A percentile compares a stretch with the other conserved stretches of the same genome.
phyloP scores from a whole-genome alignment of 2,888 invertebrate genomes.

The Parnassius orleans region DNA sequence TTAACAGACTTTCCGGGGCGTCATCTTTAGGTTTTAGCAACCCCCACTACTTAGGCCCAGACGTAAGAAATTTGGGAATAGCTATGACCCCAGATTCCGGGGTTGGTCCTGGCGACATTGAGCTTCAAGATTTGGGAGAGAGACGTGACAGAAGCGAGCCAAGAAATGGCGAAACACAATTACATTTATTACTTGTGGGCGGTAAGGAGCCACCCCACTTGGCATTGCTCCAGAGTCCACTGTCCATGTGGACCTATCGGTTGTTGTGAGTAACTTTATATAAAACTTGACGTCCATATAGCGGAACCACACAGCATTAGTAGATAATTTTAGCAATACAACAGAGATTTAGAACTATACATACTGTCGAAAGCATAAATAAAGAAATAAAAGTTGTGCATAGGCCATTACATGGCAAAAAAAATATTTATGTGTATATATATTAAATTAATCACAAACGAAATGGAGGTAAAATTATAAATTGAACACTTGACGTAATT shows the following conservation, averaged over 20 bases:
- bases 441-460: too few relatives aligned
- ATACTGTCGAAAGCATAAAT: too few relatives aligned
- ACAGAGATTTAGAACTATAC: too few relatives aligned
- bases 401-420: too few relatives aligned
- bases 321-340: conserved; percentile 10
- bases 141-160: conserved; percentile 44
- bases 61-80: conserved; percentile 85
- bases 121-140: conserved; percentile 58
- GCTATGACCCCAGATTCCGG: conserved; percentile 84
- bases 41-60: conserved; percentile 87
- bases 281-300: conserved; percentile 19
- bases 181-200: conserved; percentile 82
- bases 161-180: conserved; percentile 41
- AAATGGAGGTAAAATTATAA: too few relatives aligned
- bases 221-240: conserved; percentile 87
- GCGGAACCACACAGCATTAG: conserved; percentile 9
- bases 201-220: conserved; percentile 90
- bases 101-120: conserved; percentile 71
- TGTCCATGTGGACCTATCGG: conserved; percentile 89
- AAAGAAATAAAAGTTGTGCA: too few relatives aligned
- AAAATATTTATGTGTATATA: too few relatives aligned
- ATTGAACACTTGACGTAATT: too few relatives aligned
- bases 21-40: conserved; percentile 85
- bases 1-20: conserved; percentile 78
- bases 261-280: conserved; percentile 52